phyloP scores from a whole-genome alignment of 1,140 invertebrate genomes.

The Helicoverpa armigera region DNA sequence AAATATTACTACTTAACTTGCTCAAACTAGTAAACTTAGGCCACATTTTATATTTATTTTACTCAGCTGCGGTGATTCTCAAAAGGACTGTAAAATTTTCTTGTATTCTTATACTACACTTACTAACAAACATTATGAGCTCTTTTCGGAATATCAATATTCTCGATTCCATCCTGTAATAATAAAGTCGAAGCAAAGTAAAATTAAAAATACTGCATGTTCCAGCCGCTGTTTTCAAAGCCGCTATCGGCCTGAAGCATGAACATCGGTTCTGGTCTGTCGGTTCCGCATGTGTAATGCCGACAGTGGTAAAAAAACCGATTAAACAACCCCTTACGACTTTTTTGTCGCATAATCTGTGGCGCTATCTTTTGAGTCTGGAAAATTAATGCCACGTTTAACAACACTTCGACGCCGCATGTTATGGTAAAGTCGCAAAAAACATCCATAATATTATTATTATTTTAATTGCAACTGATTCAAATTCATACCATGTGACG shows the following conservation, averaged over 20 bases:
- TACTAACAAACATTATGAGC: too few species aligned
- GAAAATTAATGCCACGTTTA: slow-evolving; percentile 37
- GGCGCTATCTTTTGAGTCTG: slow-evolving; percentile 64
- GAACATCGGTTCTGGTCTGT: slow-evolving; percentile 71
- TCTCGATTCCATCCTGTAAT: not conserved
- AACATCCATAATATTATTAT: not conserved
- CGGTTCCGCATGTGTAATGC: slow-evolving; percentile 71
- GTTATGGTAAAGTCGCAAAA: slow-evolving; percentile 20
- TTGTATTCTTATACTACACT: too few species aligned
- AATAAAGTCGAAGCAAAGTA: not conserved
- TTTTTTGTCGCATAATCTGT: slow-evolving; percentile 64
- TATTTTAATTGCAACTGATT: slow-evolving; percentile 58
- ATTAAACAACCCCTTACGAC: slow-evolving; percentile 67
- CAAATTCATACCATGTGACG: not conserved
- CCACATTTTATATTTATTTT: not conserved
- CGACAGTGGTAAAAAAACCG: slow-evolving; percentile 68
- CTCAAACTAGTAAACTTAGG: not conserved
- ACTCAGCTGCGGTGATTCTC: not conserved
- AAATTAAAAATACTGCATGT: not conserved
- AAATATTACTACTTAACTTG: not conserved
- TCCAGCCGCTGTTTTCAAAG: slow-evolving; percentile 32
- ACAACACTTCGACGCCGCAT: not conserved
- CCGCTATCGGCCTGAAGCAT: slow-evolving; percentile 51
- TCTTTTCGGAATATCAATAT: too few species aligned
- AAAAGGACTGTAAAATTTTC: too few species aligned